Evolutionary conservation across 2,113 vertebrate genomes (phyloP).

Genomic region (Pantherophis guttatus): DNA sequence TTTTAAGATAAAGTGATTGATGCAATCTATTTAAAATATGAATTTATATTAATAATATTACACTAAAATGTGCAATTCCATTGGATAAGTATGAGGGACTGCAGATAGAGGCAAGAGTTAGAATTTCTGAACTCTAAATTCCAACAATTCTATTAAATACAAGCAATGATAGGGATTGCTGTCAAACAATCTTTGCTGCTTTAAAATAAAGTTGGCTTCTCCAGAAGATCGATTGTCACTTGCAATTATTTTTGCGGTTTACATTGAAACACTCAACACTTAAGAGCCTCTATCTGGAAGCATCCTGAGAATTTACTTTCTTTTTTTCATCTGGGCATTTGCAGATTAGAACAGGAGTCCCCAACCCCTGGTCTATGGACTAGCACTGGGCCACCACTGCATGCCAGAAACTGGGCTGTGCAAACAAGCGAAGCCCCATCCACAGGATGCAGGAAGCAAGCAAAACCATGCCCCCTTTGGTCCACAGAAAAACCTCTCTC

Average conservation of each 20-base stretch:
- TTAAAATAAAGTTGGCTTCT: neutral
- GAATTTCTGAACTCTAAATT: neutral
- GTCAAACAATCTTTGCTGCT: neutral
- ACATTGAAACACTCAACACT: neutral
- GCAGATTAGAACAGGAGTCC: neutral
- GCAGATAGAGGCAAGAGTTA: neutral
- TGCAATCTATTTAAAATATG: neutral
- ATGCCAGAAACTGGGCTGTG: no score
- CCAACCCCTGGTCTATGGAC: no score
- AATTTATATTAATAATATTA: neutral
- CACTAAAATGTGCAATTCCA: neutral
- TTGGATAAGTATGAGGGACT: neutral
- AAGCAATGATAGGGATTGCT: neutral
- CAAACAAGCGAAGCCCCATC: no score
- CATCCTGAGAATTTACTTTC: neutral
- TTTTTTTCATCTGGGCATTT: neutral
- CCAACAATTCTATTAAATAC: neutral
- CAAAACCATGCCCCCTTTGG: no score
- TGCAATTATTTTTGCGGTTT: neutral
- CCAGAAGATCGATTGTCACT: neutral
- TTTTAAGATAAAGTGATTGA: neutral
- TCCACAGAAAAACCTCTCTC: no score
- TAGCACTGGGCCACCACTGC: no score
- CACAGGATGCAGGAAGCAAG: no score
- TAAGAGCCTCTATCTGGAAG: neutral